Conservation (phyloP, 2,797 vertebrate species). For the Squalus acanthias region DNA sequence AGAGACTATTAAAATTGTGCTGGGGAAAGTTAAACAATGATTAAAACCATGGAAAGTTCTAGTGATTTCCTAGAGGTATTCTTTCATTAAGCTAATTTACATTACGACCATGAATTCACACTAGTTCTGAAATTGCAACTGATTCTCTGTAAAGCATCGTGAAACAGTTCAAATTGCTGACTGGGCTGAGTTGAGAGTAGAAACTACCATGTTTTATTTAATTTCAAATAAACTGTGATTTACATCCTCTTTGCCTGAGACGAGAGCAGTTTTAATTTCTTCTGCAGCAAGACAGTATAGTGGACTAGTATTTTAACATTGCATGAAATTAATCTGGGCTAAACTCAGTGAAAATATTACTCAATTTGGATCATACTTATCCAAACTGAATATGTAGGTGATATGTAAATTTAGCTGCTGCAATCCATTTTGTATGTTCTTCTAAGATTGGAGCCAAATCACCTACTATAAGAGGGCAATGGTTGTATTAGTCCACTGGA, state of each 20-base stretch:
- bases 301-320: not conserved
- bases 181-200: not conserved
- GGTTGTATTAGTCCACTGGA: not conserved
- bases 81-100: constrained; percentile 14
- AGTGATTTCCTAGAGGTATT: not conserved
- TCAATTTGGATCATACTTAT: not conserved
- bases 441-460: not conserved
- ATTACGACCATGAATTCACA: not conserved
- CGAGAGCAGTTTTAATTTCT: not conserved
- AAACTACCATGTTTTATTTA: not conserved
- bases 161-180: not conserved
- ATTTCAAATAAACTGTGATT: not conserved
- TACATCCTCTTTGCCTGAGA: not conserved
- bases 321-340: not conserved
- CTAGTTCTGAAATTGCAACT: not conserved
- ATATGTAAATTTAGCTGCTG: not conserved
- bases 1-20: constrained; percentile 31
- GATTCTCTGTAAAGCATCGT: not conserved
- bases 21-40: constrained; percentile 33
- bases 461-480: not conserved
- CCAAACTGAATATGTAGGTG: not conserved
- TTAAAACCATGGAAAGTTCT: not conserved
- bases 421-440: not conserved
- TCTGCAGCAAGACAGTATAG: not conserved
- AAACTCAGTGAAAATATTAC: not conserved